phyloP scores from a whole-genome alignment of 2,113 vertebrate species.

The Pteronura brasiliensis region DNA sequence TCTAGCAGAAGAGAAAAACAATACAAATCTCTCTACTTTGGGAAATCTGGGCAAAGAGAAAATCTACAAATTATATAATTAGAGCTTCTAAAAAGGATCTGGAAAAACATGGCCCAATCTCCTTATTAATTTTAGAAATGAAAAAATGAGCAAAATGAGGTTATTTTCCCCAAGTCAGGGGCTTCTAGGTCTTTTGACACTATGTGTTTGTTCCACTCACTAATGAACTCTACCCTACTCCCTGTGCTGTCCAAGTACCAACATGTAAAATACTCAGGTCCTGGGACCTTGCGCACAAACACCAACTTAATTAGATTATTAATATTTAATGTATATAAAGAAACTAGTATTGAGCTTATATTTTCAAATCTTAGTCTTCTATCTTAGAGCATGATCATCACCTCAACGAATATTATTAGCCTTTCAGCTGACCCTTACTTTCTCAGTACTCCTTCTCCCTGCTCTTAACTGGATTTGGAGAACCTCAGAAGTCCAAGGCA shows the following conservation, averaged over 20 bases:
- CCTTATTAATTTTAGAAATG: not conserved
- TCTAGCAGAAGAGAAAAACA: not conserved
- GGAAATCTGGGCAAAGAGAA: not conserved
- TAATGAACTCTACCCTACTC: not conserved
- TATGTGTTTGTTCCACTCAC: accelerated
- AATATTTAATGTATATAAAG: not conserved
- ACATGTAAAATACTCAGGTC: not conserved
- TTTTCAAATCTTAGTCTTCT: not conserved
- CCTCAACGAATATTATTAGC: not conserved
- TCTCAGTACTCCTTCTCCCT: no score
- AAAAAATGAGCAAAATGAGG: not conserved
- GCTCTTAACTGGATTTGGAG: not conserved
- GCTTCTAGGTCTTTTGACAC: not conserved
- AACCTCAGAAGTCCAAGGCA: not conserved
- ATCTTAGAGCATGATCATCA: not conserved
- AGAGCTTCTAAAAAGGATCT: not conserved
- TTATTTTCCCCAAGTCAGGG: not conserved
- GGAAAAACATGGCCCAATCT: not conserved
- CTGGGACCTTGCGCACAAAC: not conserved
- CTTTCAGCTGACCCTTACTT: not conserved
- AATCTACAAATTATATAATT: not conserved
- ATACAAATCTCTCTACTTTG: not conserved
- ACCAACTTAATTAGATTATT: not conserved
- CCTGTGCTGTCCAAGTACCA: accelerated
- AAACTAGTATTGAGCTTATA: not conserved